Base-by-base conservation (phyloP, 2,113 vertebrate genomes). In the Procavia capensis region DNA sequence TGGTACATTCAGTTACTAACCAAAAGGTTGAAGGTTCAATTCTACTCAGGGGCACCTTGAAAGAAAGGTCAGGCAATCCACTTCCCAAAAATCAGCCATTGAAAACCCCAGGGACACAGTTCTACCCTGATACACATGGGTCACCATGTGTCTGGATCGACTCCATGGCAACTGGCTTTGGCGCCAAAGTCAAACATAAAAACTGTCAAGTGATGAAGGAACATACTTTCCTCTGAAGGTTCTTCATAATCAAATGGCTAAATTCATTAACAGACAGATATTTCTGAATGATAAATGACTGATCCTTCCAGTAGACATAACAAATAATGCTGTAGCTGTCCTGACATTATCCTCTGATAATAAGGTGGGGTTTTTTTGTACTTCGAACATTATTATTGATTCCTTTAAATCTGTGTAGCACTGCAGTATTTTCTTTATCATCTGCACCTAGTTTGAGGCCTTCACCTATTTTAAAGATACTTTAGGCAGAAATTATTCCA, bases 401-500 rank as follows among this genome's bases (percentile, higher is more conserved):
- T 91, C 43, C 72, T 85, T 75, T 8, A 36, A 54, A 61, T 50
- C 75, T 80, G 3, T 20, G 59, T 50, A 84, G 76, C 10, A 34
- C 3, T 22, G 14, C 17, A 5, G 7, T 39, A 25, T 74, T 75
- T 41, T 74, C n/a, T 66, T n/a, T 25, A 36, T n/a, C 54, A 45
- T 47, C 50, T 34, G 29, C 70, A 29, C 41, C 74, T 41, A 3
- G 29, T 13, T 50, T 61, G 59, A 90, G 78, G 83, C 27, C 70
- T 81, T 45, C n/a, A 79, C 64, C n/a, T 75, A 47, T 70, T 84
- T 74, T 74, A 79, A 80, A 76, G 54, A 41, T 63, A 81, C 6
- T 27, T 72, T 50, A 76, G 57, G 45, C 74, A 88, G 66, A 88
- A 82, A 88, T 66, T 29, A 95, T 76, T 93, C 70, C 47, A 41